Percentiles rank a stretch among this genome's conserved stretches.
These are phyloP conservation scores for Pandemis heparana DNA, from an alignment of 2,888 invertebrate species.

Conservation along the genomic window DNA sequence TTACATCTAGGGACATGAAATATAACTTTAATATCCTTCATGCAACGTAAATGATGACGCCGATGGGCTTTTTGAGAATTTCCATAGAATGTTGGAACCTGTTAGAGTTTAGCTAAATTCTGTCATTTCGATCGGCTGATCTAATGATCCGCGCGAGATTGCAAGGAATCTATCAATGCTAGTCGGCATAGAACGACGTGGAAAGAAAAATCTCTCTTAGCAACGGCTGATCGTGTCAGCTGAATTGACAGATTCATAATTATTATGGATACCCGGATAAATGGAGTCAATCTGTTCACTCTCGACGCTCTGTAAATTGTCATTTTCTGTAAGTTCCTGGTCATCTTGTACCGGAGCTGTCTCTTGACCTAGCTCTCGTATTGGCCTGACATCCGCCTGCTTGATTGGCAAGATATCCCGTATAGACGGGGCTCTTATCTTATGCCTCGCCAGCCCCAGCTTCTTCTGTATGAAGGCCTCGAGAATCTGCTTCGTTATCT, in stretches of 20 bases:
- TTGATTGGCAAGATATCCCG: conserved; percentile 87
- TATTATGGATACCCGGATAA: conserved; percentile 67
- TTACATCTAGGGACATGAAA: too few species aligned
- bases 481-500: conserved; percentile 91
- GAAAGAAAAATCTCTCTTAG: too few species aligned
- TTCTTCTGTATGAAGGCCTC: conserved; percentile 90
- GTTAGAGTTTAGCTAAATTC: too few species aligned
- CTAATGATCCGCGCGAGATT: too few species aligned
- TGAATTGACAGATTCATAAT: background rate
- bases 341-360: conserved; percentile 56
- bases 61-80: too few species aligned
- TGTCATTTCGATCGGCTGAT: too few species aligned
- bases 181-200: too few species aligned
- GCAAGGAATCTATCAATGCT: too few species aligned
- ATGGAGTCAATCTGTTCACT: conserved; percentile 89
- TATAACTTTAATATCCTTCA: too few species aligned
- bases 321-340: conserved; percentile 68
- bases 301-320: conserved; percentile 89
- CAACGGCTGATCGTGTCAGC: too few species aligned
- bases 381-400: conserved; percentile 56
- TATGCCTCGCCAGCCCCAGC: conserved; percentile 84
- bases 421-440: conserved; percentile 85
- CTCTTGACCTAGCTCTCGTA: conserved; percentile 54
- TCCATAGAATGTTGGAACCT: too few species aligned
- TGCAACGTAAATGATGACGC: too few species aligned